phyloP scores from a whole-genome alignment of 2,797 vertebrate genomes.

The Enteromius afrohamiltoni region DNA sequence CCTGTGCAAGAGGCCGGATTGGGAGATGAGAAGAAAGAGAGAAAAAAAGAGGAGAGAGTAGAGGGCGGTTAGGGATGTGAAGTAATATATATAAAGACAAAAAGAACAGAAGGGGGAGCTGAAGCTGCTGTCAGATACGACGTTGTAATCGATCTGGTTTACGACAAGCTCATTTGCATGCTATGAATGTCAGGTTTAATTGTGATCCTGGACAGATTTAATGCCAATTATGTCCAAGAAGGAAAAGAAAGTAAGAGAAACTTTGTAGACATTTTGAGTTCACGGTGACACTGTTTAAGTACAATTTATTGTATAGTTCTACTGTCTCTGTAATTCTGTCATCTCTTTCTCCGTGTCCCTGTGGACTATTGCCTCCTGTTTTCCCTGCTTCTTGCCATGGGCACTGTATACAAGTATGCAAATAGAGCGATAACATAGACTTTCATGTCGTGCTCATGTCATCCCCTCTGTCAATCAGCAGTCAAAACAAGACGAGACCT shows the following conservation, averaged over 20 bases:
- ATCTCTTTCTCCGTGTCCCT: slow-evolving; percentile 51
- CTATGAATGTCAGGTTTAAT: slow-evolving; percentile 78
- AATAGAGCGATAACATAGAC: slow-evolving; percentile 70
- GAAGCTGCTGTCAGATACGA: slow-evolving; percentile 62
- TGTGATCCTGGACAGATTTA: slow-evolving; percentile 71
- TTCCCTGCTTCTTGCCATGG: slow-evolving; percentile 68
- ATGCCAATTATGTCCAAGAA: slow-evolving; percentile 69
- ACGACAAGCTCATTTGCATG: slow-evolving; percentile 72
- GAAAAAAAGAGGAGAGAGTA: background rate
- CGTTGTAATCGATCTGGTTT: slow-evolving; percentile 76
- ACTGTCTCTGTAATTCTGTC: slow-evolving; percentile 47
- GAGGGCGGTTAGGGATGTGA: background rate
- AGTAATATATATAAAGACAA: slow-evolving; percentile 11
- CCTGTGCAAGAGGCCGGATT: slow-evolving; percentile 56
- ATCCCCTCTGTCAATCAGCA: slow-evolving; percentile 57
- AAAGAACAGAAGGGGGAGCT: slow-evolving; percentile 38
- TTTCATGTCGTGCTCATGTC: slow-evolving; percentile 66
- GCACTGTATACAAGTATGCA: slow-evolving; percentile 71
- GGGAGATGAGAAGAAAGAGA: slow-evolving; percentile 25
- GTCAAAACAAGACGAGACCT: slow-evolving; percentile 60
- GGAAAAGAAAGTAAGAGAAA: slow-evolving; percentile 17
- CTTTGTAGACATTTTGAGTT: slow-evolving; percentile 21
- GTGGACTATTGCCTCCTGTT: slow-evolving; percentile 60
- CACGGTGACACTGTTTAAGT: slow-evolving; percentile 14
- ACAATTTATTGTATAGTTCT: slow-evolving; percentile 34